A percentile compares a stretch with the other conserved stretches of the same genome.
Conservation (phyloP, 2,113 vertebrate species). For the Bungarus multicinctus region DNA sequence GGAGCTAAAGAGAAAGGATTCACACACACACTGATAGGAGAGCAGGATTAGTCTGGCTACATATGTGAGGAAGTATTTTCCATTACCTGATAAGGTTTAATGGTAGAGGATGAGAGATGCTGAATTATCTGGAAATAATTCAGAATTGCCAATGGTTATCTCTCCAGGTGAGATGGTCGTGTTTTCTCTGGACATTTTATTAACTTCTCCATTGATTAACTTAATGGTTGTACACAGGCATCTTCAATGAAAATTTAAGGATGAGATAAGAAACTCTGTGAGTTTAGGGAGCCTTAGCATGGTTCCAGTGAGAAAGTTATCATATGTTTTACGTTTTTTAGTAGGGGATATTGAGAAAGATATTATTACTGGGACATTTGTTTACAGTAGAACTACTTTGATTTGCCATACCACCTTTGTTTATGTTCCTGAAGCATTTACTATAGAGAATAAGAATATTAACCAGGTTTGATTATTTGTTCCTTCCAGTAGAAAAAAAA, state of each 20-base stretch:
- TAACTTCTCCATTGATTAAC: conserved; percentile 26
- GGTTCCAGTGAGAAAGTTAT: not conserved
- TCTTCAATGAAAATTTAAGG: not conserved
- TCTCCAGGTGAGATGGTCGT: conserved; percentile 22
- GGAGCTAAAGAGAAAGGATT: not conserved
- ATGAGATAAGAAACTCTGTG: not conserved
- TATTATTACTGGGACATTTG: not conserved
- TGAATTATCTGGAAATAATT: conserved; percentile 34
- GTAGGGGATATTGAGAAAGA: not conserved
- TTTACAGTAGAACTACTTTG: not conserved
- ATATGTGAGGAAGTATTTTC: conserved; percentile 46
- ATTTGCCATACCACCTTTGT: not conserved
- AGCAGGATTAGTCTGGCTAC: conserved; percentile 29
- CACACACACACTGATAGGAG: conserved; percentile 21
- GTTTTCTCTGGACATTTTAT: conserved; percentile 32
- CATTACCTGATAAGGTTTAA: conserved; percentile 47
- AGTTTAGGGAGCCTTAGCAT: not conserved
- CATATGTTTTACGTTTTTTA: not conserved
- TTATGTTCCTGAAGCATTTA: not conserved
- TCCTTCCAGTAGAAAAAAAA: not conserved
- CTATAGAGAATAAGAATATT: not conserved
- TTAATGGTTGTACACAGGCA: not conserved
- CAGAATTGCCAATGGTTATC: conserved; percentile 40
- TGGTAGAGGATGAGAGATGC: conserved; percentile 12
- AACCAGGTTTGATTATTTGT: not conserved